These are phyloP conservation scores for Ypsolopha sequella DNA, from an alignment of 2,888 invertebrate species.

Conservation along the genomic window DNA sequence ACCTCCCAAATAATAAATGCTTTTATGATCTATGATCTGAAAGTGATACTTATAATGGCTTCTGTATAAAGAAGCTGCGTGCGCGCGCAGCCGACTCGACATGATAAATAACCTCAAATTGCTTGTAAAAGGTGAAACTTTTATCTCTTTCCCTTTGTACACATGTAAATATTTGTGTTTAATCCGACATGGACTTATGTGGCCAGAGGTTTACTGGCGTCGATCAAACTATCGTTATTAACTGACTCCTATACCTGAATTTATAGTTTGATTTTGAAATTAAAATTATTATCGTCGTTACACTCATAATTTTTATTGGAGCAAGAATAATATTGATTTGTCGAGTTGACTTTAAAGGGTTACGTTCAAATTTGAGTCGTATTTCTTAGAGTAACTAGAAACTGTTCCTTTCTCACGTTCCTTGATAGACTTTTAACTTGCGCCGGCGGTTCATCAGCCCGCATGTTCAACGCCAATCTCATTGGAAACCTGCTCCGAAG, in stretches of 20 bases:
- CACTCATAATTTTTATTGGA: no score
- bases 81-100: slow-evolving; percentile 26
- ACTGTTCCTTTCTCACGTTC: no score
- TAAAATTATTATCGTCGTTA: no score
- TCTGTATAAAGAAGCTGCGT: slow-evolving; percentile 64
- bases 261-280: no score
- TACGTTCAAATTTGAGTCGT: no score
- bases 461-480: not conserved
- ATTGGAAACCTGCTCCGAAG: not conserved
- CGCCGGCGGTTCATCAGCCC: no score
- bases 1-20: slow-evolving; percentile 51
- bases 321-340: no score
- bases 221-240: slow-evolving; percentile 20
- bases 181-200: slow-evolving; percentile 45
- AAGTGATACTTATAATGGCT: slow-evolving; percentile 70
- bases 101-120: slow-evolving; percentile 66
- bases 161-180: slow-evolving; percentile 56
- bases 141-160: slow-evolving; percentile 51
- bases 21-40: slow-evolving; percentile 70
- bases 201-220: slow-evolving; percentile 8
- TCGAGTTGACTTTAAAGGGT: no score
- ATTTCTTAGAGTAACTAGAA: no score
- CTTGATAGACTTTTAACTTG: no score
- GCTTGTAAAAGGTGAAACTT: slow-evolving; percentile 63
- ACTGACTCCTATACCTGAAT: not conserved